Conservation (phyloP, 2,888 invertebrate species). For the Parascotia fuliginaria region DNA sequence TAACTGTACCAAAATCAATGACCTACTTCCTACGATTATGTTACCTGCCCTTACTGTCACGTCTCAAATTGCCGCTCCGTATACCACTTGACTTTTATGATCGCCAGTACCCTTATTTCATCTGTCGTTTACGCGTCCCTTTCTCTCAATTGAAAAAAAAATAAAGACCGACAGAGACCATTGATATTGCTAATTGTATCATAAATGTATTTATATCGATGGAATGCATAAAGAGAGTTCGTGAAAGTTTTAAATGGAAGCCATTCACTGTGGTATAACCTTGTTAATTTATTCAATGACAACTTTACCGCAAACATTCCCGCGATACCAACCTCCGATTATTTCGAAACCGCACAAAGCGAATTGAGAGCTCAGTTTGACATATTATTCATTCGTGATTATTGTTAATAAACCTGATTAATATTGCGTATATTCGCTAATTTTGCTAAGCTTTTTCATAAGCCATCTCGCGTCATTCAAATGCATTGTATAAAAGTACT, state of each 20-base stretch:
- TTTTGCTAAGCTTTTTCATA: no score
- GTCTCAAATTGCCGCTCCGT: no score
- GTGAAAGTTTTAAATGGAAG: conserved; percentile 2
- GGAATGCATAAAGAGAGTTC: background rate
- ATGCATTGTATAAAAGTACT: no score
- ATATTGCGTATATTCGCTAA: no score
- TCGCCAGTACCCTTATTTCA: background rate
- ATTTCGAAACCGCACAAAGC: background rate
- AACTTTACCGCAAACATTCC: background rate
- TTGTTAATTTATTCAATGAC: conserved; percentile 4
- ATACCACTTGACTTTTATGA: background rate
- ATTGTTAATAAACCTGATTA: no score
- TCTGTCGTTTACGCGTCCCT: no score
- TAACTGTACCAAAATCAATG: no score
- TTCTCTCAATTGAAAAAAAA: background rate
- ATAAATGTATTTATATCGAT: background rate
- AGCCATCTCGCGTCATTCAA: no score
- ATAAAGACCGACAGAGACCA: background rate
- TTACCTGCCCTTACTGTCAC: no score
- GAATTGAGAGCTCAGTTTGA: background rate
- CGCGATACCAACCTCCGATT: background rate
- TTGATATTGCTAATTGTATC: background rate
- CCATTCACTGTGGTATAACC: background rate
- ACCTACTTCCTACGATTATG: no score
- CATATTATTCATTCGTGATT: background rate